A percentile compares a stretch with the other conserved stretches of the same genome.
Evolutionary conservation across 2,888 invertebrate genomes (phyloP).

Genomic region (Notocelia uddmanniana): DNA sequence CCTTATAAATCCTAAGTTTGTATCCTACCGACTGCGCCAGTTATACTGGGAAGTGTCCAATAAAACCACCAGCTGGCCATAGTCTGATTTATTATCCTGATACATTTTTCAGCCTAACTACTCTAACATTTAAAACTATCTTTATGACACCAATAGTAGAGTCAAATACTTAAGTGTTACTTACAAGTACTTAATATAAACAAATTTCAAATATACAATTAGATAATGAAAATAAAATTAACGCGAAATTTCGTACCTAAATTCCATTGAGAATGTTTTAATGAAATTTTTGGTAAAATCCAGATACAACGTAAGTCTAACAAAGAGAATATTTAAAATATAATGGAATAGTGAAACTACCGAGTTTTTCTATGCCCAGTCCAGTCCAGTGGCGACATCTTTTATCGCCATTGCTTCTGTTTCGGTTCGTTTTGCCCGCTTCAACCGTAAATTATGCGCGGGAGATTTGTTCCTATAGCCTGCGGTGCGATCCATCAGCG

Average conservation of each 20-base stretch:
- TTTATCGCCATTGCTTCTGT: conserved; percentile 78
- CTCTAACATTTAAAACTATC: neutral
- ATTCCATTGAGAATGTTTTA: too few relatives aligned
- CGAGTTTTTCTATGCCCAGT: conserved; percentile 71
- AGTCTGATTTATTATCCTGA: neutral
- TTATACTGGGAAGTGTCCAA: neutral
- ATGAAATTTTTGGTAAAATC: too few relatives aligned
- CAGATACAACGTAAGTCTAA: too few relatives aligned
- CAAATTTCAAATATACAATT: neutral
- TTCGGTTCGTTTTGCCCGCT: conserved; percentile 74
- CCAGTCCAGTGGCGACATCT: conserved; percentile 81
- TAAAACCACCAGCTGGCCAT: neutral
- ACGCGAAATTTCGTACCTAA: too few relatives aligned
- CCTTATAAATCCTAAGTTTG: too few relatives aligned
- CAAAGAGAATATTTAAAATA: neutral
- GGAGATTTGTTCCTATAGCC: conserved; percentile 84
- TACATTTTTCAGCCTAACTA: neutral
- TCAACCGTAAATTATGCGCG: conserved; percentile 81
- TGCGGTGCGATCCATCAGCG: conserved; percentile 82
- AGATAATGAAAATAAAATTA: neutral
- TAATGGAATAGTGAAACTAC: neutral
- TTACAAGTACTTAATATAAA: too few relatives aligned
- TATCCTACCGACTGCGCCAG: conserved; percentile 1
- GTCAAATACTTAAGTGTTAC: too few relatives aligned
- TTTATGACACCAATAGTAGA: neutral